phyloP scores from a whole-genome alignment of 2,797 vertebrate species.

The Esox masquinongy region DNA sequence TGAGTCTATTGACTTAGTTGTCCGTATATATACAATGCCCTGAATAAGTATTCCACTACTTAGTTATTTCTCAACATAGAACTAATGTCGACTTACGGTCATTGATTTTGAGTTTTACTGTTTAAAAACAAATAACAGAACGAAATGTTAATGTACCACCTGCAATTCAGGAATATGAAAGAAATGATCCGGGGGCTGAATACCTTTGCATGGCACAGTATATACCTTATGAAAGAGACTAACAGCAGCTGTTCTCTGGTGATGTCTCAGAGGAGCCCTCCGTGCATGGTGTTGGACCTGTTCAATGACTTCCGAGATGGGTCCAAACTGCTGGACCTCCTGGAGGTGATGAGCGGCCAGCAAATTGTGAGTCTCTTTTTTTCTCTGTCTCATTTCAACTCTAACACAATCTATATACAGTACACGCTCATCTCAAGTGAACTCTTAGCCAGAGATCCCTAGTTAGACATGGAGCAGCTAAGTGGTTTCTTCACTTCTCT shows the following conservation, averaged over 20 bases:
- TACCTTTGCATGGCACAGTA: too few species aligned
- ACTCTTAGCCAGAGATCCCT: not conserved
- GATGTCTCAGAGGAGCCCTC: slow-evolving; percentile 76
- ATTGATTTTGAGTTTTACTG: too few species aligned
- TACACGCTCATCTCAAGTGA: not conserved
- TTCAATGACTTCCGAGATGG: slow-evolving; percentile 88
- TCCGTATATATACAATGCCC: not conserved
- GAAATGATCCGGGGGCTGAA: too few species aligned
- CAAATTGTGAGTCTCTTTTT: slow-evolving; percentile 79
- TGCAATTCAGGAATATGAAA: too few species aligned
- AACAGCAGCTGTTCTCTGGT: slow-evolving; percentile 10
- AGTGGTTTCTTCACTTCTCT: not conserved
- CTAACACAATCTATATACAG: not conserved
- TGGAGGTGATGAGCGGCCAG: slow-evolving; percentile 95
- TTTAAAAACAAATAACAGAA: too few species aligned
- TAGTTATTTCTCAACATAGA: too few species aligned
- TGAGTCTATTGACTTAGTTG: not conserved
- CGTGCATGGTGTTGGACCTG: slow-evolving; percentile 81
- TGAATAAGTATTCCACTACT: too few species aligned
- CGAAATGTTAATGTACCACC: too few species aligned
- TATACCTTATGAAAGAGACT: not conserved
- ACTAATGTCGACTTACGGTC: too few species aligned
- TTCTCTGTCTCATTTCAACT: not conserved
- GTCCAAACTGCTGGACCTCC: slow-evolving; percentile 86
- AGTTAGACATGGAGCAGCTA: not conserved